Base-by-base conservation (phyloP, 2,113 vertebrate genomes). In the Bufo bufo region DNA sequence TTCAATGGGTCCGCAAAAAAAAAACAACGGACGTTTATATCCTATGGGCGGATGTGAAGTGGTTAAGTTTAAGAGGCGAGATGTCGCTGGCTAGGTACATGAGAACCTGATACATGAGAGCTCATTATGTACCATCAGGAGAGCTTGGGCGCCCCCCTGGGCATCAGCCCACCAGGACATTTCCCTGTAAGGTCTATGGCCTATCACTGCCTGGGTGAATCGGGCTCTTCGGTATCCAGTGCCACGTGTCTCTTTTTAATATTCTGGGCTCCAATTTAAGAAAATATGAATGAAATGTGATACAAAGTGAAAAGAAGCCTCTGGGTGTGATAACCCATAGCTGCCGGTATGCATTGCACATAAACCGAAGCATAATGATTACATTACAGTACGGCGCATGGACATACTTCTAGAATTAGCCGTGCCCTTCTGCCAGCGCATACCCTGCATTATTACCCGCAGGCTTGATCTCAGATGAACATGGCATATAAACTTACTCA, bases 261-360 rank as follows among this genome's bases (percentile, higher is more conserved):
- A 59, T 12, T 78, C 56, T 12, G 5, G 43, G 58, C 79, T 81
- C 79, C 47, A 81, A 81, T 66, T 82, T 82, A 49, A 50, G 59
- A 82, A 43, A 84, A 71, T 71, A 63, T 85, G 71, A 85, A 85
- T 85, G 84, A 77, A 85, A 65, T 85, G 43, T 85, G 74, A 77
- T 59, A 45, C 49, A 85, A 77, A 52, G 10, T 13, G 43, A 63
- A 77, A 19, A 77, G 66, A 49, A 16, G 54, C 65, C 84, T 13
- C n/a, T 7, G 52, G 84, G 19, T 33, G 84, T 77, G 71, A 77
- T 45, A 33, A 63, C 17, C 4, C 23, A 20, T 84, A 56, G 63
- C 63, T 33, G 63, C 20, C 50, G 12, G 71, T 77, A 77, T 85
- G 52, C 72, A 77, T 77, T 77, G 56, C 84, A 59, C 52, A 61